Evolutionary conservation across 2,113 vertebrate genomes (phyloP).

Genomic region (Spheniscus mendiculus): DNA sequence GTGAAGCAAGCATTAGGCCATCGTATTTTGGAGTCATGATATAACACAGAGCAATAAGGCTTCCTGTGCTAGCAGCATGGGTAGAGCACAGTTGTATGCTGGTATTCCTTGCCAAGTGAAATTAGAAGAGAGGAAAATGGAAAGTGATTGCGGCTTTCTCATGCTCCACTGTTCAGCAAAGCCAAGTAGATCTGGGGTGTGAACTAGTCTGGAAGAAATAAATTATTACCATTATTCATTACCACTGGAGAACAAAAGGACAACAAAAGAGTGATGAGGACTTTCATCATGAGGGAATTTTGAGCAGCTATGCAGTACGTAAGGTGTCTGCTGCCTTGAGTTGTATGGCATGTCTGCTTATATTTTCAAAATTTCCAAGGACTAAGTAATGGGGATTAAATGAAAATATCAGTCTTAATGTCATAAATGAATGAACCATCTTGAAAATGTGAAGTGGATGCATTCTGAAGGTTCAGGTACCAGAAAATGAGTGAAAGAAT

Average conservation of each 20-base stretch:
- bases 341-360: background rate
- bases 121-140: background rate
- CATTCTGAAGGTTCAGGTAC: background rate
- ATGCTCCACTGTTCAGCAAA: background rate
- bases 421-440: background rate
- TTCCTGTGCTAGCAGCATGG: background rate
- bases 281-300: background rate
- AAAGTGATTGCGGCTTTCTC: background rate
- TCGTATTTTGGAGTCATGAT: background rate
- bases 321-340: background rate
- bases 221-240: background rate
- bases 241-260: background rate
- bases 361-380: background rate
- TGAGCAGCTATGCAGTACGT: background rate
- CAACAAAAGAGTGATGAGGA: background rate
- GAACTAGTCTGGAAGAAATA: background rate
- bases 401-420: background rate
- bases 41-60: background rate
- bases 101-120: background rate
- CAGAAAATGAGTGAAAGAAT: background rate
- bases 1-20: background rate
- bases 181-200: background rate
- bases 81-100: background rate
- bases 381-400: background rate
- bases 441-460: background rate